A percentile compares a stretch with the other conserved stretches of the same genome.
phyloP scores from a whole-genome alignment of 2,888 invertebrate genomes.

The Acanthoscelides obtectus region DNA sequence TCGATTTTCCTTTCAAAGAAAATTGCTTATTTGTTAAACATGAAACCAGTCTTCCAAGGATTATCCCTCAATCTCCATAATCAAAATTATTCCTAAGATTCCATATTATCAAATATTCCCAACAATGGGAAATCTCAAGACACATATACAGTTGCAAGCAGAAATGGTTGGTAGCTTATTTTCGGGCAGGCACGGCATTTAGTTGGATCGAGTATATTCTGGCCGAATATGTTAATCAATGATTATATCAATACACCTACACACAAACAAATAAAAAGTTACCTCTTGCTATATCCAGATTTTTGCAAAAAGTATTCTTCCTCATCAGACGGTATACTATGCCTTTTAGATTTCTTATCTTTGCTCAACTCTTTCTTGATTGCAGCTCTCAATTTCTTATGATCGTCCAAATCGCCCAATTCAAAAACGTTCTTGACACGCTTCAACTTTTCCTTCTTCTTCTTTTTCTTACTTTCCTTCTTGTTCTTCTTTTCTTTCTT shows the following conservation, averaged over 20 bases:
- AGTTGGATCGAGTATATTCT: neutral
- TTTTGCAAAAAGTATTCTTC: conserved; percentile 50
- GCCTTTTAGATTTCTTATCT: conserved; percentile 43
- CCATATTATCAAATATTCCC: too few species aligned
- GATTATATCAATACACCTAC: conserved; percentile 3
- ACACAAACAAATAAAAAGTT: conserved; percentile 1
- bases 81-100: too few species aligned
- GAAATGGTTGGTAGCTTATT: too few species aligned
- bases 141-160: too few species aligned
- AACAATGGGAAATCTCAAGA: too few species aligned
- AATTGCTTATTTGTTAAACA: too few species aligned
- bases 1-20: too few species aligned
- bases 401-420: conserved; percentile 60
- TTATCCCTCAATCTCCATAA: too few species aligned
- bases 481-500: conserved; percentile 53
- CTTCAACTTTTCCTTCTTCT: conserved; percentile 68
- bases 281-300: conserved; percentile 46
- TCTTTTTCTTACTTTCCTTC: conserved; percentile 71
- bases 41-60: too few species aligned
- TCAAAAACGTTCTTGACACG: conserved; percentile 59
- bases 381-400: conserved; percentile 63
- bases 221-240: too few species aligned
- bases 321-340: conserved; percentile 43
- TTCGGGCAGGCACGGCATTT: too few species aligned
- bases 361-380: conserved; percentile 56